Conservation (phyloP, 2,888 invertebrate genomes). For the Caenorhabditis auriculariae region DNA sequence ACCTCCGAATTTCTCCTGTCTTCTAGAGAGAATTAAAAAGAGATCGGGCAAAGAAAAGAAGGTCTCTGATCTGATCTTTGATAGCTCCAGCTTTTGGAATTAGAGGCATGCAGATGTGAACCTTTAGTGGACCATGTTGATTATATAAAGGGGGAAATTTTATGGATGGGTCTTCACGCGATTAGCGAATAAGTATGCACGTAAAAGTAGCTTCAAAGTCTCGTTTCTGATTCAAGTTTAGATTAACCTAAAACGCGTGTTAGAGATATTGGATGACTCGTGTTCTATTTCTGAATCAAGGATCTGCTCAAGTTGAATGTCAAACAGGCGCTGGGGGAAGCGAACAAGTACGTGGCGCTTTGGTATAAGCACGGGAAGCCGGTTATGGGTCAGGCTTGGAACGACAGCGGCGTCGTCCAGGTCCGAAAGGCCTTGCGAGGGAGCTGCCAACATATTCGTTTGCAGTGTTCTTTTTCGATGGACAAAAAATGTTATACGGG, state of each 20-base stretch:
- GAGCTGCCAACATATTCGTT: not conserved
- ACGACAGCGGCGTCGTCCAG: conserved; percentile 34
- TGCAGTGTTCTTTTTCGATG: conserved; percentile 24
- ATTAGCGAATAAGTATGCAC: not conserved
- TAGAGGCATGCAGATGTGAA: no score
- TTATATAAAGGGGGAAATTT: no score
- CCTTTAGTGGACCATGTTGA: no score
- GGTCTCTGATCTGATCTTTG: no score
- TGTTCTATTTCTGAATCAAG: no score
- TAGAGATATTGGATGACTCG: not conserved
- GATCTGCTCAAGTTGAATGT: no score
- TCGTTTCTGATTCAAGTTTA: not conserved
- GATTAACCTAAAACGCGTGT: not conserved
- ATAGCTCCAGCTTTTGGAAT: no score
- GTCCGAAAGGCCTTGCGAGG: conserved; percentile 1
- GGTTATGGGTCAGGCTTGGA: conserved; percentile 36
- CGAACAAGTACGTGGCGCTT: conserved; percentile 33
- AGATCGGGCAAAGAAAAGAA: no score
- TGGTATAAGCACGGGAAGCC: conserved; percentile 37
- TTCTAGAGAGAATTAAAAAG: no score
- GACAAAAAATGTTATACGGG: conserved; percentile 23
- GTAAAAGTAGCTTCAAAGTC: no score
- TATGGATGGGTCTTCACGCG: no score
- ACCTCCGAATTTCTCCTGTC: no score
- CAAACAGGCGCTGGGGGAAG: conserved; percentile 22